Evolutionary conservation across 2,888 invertebrate genomes (phyloP).

Genomic region (Tachystola acroxantha): DNA sequence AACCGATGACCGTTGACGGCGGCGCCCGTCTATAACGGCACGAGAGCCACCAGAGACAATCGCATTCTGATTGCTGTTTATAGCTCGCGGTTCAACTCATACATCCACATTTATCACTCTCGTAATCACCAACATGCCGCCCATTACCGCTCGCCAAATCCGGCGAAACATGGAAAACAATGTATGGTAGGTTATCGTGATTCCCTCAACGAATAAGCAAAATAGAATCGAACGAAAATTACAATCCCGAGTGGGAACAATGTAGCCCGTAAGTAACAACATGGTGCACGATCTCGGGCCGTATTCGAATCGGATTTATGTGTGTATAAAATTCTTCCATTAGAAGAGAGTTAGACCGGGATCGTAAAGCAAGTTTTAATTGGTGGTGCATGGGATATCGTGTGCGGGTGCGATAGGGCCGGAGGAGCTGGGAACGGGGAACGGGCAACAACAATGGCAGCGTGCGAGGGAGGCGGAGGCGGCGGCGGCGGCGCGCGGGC

Average conservation of each 20-base stretch:
- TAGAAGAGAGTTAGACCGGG: conserved; percentile 40
- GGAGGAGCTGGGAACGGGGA: conserved; percentile 15
- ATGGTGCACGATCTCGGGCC: conserved; percentile 36
- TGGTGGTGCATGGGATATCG: conserved; percentile 43
- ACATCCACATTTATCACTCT: conserved; percentile 16
- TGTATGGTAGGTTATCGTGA: conserved; percentile 17
- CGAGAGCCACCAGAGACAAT: conserved; percentile 36
- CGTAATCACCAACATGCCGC: conserved; percentile 15
- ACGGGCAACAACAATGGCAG: conserved; percentile 50
- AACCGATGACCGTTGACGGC: conserved; percentile 36
- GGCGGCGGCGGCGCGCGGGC: conserved; percentile 40
- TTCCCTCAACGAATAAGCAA: conserved; percentile 23
- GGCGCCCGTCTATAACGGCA: conserved; percentile 44
- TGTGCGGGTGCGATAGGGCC: conserved; percentile 38
- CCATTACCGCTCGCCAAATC: conserved; percentile 18
- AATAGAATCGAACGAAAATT: conserved; percentile 16
- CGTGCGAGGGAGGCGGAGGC: conserved; percentile 55
- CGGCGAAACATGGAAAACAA: conserved; percentile 17
- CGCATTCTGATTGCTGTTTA: conserved; percentile 46
- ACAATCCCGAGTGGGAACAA: conserved; percentile 30
- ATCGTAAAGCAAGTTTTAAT: conserved; percentile 61
- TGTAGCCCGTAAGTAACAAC: conserved; percentile 24
- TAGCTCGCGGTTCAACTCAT: conserved; percentile 19
- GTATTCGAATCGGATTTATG: conserved; percentile 39
- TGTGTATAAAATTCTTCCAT: conserved; percentile 43